These are phyloP conservation scores for Heliconius charithonia DNA, from an alignment of 2,888 invertebrate genomes.

Conservation along the genomic window DNA sequence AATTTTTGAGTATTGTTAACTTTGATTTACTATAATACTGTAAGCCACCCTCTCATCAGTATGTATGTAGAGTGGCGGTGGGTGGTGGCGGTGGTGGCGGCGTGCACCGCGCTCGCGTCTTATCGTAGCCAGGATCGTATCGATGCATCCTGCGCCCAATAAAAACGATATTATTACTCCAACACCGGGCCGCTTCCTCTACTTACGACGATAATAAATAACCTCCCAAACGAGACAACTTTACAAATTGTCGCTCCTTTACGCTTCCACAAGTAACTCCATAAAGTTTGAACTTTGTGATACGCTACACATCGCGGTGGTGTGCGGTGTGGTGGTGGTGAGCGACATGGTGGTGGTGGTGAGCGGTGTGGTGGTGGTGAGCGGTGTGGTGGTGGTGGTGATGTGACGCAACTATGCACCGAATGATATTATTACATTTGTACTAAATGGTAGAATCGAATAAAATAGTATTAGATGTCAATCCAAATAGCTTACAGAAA, in stretches of 20 bases:
- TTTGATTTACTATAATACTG: background rate
- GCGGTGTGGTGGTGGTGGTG: too few relatives aligned
- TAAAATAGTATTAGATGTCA: background rate
- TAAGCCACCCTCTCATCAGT: background rate
- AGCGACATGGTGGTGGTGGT: background rate
- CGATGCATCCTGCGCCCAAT: constrained; percentile 42
- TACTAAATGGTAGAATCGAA: background rate
- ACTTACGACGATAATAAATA: constrained; percentile 48
- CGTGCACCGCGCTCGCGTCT: constrained; percentile 11
- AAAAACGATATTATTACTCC: constrained; percentile 49
- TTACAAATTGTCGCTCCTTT: constrained; percentile 52
- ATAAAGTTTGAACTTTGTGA: constrained; percentile 25
- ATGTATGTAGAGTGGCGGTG: background rate
- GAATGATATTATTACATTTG: constrained; percentile 29
- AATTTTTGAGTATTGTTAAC: too few relatives aligned
- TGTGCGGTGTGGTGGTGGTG: too few relatives aligned
- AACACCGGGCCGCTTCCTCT: constrained; percentile 33
- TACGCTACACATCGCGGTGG: background rate
- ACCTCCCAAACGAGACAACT: constrained; percentile 49
- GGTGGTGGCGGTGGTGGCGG: background rate
- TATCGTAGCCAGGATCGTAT: constrained; percentile 34
- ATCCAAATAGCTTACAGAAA: background rate
- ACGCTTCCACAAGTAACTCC: constrained; percentile 24
- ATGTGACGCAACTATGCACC: background rate
- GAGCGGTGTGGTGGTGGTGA: too few relatives aligned